Percentiles rank a stretch among this genome's conserved stretches.
phyloP scores from a whole-genome alignment of 2,888 invertebrate genomes.

The Achlya flavicornis region DNA sequence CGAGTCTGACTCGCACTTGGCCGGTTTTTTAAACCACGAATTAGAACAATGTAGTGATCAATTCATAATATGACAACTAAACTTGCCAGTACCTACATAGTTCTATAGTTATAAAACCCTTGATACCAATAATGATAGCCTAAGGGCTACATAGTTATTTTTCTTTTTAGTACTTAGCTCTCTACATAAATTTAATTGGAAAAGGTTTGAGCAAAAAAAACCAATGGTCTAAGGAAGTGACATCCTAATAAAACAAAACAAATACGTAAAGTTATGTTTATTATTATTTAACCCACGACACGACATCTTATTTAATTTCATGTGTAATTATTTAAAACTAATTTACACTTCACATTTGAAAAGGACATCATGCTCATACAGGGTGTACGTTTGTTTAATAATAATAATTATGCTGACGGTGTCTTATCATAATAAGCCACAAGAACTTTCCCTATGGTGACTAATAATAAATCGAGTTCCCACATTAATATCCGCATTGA shows the following conservation, averaged over 20 bases:
- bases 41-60: too few species aligned
- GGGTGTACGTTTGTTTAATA: background rate
- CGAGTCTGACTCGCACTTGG: too few species aligned
- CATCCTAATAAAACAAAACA: background rate
- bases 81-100: too few species aligned
- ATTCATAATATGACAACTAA: too few species aligned
- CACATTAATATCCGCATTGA: background rate
- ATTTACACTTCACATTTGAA: slow-evolving; percentile 1
- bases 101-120: too few species aligned
- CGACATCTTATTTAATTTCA: background rate
- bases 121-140: too few species aligned
- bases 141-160: too few species aligned
- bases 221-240: too few species aligned
- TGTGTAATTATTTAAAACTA: background rate
- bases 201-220: too few species aligned
- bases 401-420: background rate
- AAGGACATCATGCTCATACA: background rate
- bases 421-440: background rate
- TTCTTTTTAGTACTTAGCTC: too few species aligned
- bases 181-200: too few species aligned
- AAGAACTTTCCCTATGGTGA: background rate
- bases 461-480: background rate
- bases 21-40: too few species aligned
- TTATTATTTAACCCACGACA: background rate
- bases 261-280: slow-evolving; percentile 2